Evolutionary conservation across 1,140 invertebrate species (phyloP), one percentile per base, ranked within the genome.

Genomic region (Ceratina japonica): DNA sequence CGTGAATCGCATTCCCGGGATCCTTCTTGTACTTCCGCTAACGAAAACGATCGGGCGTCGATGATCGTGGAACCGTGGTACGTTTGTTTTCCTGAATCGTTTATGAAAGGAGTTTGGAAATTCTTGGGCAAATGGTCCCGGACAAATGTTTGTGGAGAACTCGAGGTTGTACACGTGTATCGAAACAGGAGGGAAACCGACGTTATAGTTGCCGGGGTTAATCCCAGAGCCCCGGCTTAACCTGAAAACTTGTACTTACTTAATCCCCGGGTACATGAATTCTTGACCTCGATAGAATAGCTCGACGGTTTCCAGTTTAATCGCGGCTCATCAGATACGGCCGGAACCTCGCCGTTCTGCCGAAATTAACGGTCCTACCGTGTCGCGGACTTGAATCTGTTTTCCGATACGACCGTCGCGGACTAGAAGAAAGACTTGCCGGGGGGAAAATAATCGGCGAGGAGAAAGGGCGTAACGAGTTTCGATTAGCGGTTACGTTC

Each of bases 191-290:
- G 37, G 69, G 22, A 63, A 49, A 80, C 58, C 70, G n/a, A 31
- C 51, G 61, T 49, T 82, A 75, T 64, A 79, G 76, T 75, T 79
- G 62, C 65, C 59, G 24, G 4, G 49, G 61, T 69, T 83, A 86
- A 83, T 83, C 71, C 62, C 72, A 54, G 70, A 75, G n/a, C 77
- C 77, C 52, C 51, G 72, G 66, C 78, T 87, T 86, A 86, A 79
- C 78, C 81, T 73, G 81, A 88, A 88, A 87, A 84, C 81, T 87
- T 87, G 24, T 77, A 82, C 81, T 78, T 83, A 74, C 70, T 79
- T 81, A 80, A 81, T 86, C 82, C 72, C 73, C 73, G 56, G 65
- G 77, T 63, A 68, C 75, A 80, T 81, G 81, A 87, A 85, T 85
- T 81, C 79, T 81, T 82, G 75, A 72, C 81, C 80, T 76, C 84